Evolutionary conservation across 2,113 vertebrate species (phyloP).

Genomic region (Dasyornis broadbenti): DNA sequence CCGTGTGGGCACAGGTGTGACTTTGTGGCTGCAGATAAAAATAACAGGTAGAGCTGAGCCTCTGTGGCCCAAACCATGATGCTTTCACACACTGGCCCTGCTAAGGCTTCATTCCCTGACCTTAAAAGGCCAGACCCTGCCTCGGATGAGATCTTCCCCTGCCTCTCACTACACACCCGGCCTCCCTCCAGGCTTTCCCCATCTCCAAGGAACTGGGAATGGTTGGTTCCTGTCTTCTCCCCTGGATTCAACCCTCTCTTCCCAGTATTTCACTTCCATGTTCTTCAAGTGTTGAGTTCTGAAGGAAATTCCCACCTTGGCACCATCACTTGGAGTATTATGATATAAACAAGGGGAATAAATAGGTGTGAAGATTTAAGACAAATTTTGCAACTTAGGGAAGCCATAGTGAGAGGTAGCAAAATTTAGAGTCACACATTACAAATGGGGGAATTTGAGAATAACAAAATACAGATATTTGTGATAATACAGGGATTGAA

Average conservation of each 20-base stretch:
- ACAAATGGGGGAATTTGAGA: background rate
- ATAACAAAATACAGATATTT: background rate
- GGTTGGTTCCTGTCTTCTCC: background rate
- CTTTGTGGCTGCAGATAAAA: background rate
- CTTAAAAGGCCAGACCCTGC: conserved; percentile 17
- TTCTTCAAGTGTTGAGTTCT: background rate
- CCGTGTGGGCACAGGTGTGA: background rate
- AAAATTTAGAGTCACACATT: background rate
- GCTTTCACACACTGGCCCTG: background rate
- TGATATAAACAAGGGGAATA: too few relatives aligned
- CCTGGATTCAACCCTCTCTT: background rate
- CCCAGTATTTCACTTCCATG: background rate
- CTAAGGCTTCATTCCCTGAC: background rate
- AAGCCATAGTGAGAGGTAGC: fast-evolving
- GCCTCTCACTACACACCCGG: background rate
- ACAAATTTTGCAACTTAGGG: background rate
- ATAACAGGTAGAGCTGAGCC: background rate
- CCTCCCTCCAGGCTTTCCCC: background rate
- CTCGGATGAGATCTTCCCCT: background rate
- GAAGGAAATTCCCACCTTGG: background rate
- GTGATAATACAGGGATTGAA: background rate
- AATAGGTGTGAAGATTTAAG: background rate
- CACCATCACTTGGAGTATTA: background rate
- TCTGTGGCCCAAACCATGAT: background rate
- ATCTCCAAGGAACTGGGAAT: background rate